Evolutionary conservation across 2,888 invertebrate genomes (phyloP).

Genomic region (Pedicia rivosa): DNA sequence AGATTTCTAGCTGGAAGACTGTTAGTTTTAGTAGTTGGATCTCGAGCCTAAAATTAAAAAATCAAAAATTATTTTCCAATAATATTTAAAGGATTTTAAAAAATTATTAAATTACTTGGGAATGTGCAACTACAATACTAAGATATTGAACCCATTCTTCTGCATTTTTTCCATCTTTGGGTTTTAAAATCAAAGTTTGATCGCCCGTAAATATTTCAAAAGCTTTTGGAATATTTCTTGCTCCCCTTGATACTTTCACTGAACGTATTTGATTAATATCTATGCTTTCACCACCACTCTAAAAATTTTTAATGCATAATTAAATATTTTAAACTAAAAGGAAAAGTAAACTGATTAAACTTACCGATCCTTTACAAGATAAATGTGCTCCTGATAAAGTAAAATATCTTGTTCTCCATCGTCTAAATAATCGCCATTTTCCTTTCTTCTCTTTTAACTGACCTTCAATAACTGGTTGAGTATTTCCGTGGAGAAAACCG

Average conservation of each 20-base stretch:
- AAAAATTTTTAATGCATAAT: conserved; percentile 16
- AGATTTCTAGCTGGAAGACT: conserved; percentile 28
- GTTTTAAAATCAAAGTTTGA: conserved; percentile 83
- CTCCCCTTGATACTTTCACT: conserved; percentile 83
- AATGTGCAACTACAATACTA: conserved; percentile 79
- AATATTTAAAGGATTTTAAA: too few relatives aligned
- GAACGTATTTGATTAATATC: conserved; percentile 88
- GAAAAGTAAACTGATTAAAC: conserved; percentile 23
- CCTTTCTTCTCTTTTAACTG: conserved; percentile 85
- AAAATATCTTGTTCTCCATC: conserved; percentile 90
- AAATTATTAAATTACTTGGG: conserved; percentile 18
- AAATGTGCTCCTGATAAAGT: conserved; percentile 85
- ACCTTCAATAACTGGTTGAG: conserved; percentile 78
- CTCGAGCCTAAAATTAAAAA: conserved; percentile 18
- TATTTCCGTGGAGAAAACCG: conserved; percentile 63
- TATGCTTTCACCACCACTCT: conserved; percentile 75
- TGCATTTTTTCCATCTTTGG: conserved; percentile 85
- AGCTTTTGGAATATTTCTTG: conserved; percentile 84
- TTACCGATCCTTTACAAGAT: conserved; percentile 69
- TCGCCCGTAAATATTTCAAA: conserved; percentile 94
- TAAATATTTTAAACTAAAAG: background rate
- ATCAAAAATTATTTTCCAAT: background rate
- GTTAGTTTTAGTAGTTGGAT: conserved; percentile 30
- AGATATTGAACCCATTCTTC: conserved; percentile 94
- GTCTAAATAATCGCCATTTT: conserved; percentile 74